Conservation (phyloP, 2,888 invertebrate genomes). For the Tholera decimalis region DNA sequence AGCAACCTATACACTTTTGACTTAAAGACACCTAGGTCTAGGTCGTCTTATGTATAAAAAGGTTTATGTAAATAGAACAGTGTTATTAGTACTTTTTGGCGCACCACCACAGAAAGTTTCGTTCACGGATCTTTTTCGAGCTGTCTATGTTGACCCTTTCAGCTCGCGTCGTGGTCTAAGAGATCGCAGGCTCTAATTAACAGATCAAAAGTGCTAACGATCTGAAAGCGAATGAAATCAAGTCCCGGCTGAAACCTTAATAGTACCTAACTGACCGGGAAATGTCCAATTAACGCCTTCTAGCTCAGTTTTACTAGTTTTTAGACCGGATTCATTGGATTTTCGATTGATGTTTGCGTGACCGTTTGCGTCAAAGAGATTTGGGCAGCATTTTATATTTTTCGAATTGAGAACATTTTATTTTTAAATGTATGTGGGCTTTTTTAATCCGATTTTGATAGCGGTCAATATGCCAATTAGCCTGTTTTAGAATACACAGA, state of each 20-base stretch:
- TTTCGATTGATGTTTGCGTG: constrained; percentile 20
- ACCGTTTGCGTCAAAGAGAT: constrained; percentile 15
- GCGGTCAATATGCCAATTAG: background rate
- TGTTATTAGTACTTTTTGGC: too few species aligned
- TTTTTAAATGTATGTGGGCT: background rate
- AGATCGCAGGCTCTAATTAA: constrained; percentile 31
- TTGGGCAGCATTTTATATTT: background rate
- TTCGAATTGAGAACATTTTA: background rate
- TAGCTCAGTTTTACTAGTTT: constrained; percentile 41
- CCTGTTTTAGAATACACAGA: background rate
- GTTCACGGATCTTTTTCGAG: background rate
- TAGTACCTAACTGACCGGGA: constrained; percentile 63
- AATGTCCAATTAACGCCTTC: constrained; percentile 66
- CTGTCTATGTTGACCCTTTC: constrained; percentile 9
- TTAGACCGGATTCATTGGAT: constrained; percentile 10
- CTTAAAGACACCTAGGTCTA: too few species aligned
- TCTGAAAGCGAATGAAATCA: constrained; percentile 74
- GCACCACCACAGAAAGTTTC: background rate
- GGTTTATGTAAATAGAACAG: too few species aligned
- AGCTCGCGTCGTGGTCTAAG: background rate
- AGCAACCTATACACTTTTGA: too few species aligned
- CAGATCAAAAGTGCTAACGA: constrained; percentile 31
- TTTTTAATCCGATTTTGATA: background rate
- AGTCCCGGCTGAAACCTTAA: constrained; percentile 67
- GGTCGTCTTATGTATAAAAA: too few species aligned